Base-by-base conservation (phyloP, 1,140 invertebrate species). In the Aphis gossypii region DNA sequence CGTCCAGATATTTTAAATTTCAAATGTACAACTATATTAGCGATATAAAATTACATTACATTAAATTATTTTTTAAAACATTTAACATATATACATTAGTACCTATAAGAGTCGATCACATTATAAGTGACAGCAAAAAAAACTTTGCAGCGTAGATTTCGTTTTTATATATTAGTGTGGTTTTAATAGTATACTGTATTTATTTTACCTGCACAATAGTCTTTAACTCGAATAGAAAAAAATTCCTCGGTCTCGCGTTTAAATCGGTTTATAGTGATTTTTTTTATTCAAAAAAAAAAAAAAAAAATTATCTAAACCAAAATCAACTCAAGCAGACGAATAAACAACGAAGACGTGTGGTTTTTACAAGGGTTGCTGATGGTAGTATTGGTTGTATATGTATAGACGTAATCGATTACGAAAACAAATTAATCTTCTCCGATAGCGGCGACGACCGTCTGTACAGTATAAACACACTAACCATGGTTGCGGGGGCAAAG, bases 401-500 rank as follows among this genome's bases (percentile, higher is more conserved):
- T 92, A n/a, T 23, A 86, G 44, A 83, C 35, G 90, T 35, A 44
- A 84, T 93, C 92, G 92, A 93, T 93, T 93, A 84, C 48, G 46
- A 86, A 93, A 93, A 93, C 82, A 93, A 84, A 93, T 93, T 93
- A 93, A 93, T 93, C 92, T 93, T 93, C 35, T 83, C 46, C 35
- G 46, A 23, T 9, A 30, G 21, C 35, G 82, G n/a, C 68, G 35
- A 92, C 25, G 68, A 41, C 88, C 51, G 88, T 90, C 38, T 90
- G 21, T 54, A 89, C 11, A 51, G 18, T 35, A 90, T 90, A 46
- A 30, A 38, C 87, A 23, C 35, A 46, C 89, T 41, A 60, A 90
- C 51, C 8, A 38, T 25, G 48, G 25, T 41, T 25, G 20, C 25
- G 30, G 35, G 35, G 82, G 46, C 30, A 2, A 18, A 88, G 18